Evolutionary conservation across 1,140 invertebrate species (phyloP).

Genomic region (Tenebrio molitor): DNA sequence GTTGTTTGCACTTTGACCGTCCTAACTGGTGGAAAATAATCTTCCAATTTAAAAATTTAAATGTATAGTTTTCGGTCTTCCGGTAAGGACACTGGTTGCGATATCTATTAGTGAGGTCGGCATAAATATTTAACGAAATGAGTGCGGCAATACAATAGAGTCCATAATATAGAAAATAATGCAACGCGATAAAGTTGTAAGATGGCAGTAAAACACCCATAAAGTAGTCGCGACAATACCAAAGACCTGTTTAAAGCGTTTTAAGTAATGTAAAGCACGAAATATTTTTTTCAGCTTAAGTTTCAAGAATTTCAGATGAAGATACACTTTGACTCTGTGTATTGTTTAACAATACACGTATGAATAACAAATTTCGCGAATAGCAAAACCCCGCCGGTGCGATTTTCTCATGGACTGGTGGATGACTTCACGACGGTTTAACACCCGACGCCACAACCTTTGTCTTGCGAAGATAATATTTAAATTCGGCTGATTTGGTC

Average conservation of each 20-base stretch:
- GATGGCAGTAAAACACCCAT: constrained; percentile 51
- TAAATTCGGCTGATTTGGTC: constrained; percentile 49
- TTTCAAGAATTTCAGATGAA: constrained; percentile 61
- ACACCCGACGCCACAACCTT: constrained; percentile 4
- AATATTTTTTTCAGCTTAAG: constrained; percentile 53
- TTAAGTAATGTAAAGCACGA: constrained; percentile 56
- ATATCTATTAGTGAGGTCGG: constrained; percentile 2
- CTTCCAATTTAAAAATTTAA: no score
- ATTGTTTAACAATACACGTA: constrained; percentile 60
- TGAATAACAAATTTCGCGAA: constrained; percentile 59
- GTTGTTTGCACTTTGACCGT: no score
- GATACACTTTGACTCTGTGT: constrained; percentile 60
- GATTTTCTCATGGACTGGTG: constrained; percentile 14
- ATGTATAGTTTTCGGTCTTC: no score
- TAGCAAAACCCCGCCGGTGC: background rate
- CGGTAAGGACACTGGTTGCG: no score
- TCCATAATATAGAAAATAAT: constrained; percentile 44
- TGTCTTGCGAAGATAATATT: constrained; percentile 50
- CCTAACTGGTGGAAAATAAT: no score
- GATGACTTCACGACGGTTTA: constrained; percentile 7
- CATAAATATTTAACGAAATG: constrained; percentile 14
- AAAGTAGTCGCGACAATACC: constrained; percentile 51
- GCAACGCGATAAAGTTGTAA: constrained; percentile 52
- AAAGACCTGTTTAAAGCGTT: constrained; percentile 50
- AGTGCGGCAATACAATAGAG: constrained; percentile 23